phyloP scores from a whole-genome alignment of 2,113 vertebrate species.

The Ondatra zibethicus region DNA sequence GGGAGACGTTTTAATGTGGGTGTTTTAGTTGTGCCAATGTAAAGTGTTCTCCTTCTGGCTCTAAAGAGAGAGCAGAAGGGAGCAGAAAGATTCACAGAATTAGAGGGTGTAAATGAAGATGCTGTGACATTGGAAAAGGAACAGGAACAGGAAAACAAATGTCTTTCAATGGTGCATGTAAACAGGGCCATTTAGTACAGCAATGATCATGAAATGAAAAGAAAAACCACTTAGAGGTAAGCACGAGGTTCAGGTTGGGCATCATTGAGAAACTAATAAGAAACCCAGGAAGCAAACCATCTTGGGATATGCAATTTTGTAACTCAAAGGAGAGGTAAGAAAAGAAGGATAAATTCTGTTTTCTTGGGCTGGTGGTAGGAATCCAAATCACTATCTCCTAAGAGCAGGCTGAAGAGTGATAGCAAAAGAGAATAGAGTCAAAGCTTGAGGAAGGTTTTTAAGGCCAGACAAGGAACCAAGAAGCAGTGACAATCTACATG shows the following conservation, averaged over 20 bases:
- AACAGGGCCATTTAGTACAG: not conserved
- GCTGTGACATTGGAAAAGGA: not conserved
- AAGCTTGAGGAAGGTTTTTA: conserved; percentile 26
- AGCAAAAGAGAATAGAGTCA: not conserved
- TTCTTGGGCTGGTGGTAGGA: not conserved
- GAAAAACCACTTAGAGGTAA: not conserved
- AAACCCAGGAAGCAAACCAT: not conserved
- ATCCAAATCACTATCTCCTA: not conserved
- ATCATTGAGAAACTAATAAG: not conserved
- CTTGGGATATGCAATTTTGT: not conserved
- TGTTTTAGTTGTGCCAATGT: not conserved
- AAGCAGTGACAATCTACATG: not conserved
- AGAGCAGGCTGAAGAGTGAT: not conserved
- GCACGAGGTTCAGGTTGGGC: not conserved
- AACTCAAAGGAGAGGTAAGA: not conserved
- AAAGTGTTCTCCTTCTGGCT: not conserved
- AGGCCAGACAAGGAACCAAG: not conserved
- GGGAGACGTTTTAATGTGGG: not conserved
- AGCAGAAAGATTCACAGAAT: not conserved
- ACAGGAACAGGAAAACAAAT: not conserved
- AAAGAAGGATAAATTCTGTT: not conserved
- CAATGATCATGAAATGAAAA: not conserved
- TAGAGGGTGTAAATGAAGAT: not conserved
- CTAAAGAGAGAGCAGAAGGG: not conserved
- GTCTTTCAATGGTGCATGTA: not conserved